These are phyloP conservation scores for Oophaga pumilio DNA, from an alignment of 2,113 vertebrate species.

Conservation along the genomic window DNA sequence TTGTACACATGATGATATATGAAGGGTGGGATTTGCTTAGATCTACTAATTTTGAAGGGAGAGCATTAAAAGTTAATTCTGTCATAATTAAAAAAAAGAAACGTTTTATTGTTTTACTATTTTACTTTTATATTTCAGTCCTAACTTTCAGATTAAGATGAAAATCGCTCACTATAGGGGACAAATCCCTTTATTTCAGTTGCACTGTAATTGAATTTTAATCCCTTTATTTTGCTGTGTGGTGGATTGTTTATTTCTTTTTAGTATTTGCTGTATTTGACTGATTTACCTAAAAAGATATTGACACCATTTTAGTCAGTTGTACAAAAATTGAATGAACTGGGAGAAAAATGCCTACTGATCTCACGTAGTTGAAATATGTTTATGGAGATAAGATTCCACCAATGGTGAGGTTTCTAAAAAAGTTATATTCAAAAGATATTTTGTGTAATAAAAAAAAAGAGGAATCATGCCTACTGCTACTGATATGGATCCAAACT, in stretches of 20 bases:
- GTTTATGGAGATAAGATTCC: constrained; percentile 5
- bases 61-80: not conserved
- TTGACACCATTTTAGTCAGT: not conserved
- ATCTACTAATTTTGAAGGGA: not conserved
- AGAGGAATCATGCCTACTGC: not conserved
- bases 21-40: not conserved
- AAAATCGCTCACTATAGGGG: not conserved
- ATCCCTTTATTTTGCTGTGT: constrained; percentile 13
- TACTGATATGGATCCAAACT: not conserved
- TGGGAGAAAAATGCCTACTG: not conserved
- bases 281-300: constrained; percentile 38
- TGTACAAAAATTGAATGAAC: constrained; percentile 12
- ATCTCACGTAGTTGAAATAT: constrained; percentile 1
- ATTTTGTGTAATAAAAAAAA: constrained; percentile 10
- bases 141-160: not conserved
- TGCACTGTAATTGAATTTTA: constrained; percentile 7
- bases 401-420: not conserved
- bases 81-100: no score
- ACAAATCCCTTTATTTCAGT: constrained; percentile 20
- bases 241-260: not conserved
- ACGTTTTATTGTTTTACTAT: not conserved
- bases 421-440: constrained; percentile 12
- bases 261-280: not conserved
- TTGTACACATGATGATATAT: not conserved
- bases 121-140: not conserved